Percentiles rank a stretch among this genome's conserved stretches.
phyloP scores from a whole-genome alignment of 2,113 vertebrate genomes.

The Anas platyrhynchos region DNA sequence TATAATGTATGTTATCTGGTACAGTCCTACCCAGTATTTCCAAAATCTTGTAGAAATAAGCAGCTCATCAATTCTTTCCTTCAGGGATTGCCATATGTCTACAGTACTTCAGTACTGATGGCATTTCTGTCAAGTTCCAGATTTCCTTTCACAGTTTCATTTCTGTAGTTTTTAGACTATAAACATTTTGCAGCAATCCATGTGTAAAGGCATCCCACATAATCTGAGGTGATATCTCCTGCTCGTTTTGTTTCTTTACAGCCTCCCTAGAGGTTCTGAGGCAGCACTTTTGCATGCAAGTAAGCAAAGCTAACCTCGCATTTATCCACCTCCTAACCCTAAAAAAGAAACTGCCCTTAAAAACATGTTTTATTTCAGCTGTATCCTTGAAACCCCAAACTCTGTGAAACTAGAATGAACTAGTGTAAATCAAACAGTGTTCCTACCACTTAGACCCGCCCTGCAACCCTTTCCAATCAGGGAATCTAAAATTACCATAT shows the following conservation, averaged over 20 bases:
- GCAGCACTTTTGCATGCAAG: neutral
- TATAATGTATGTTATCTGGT: neutral
- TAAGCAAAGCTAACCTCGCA: neutral
- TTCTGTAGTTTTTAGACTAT: constrained; percentile 12
- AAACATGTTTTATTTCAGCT: neutral
- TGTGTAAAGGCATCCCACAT: neutral
- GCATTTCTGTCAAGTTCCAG: neutral
- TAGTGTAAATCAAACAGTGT: constrained; percentile 58
- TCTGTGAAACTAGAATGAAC: constrained; percentile 29
- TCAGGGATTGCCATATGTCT: neutral
- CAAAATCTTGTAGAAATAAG: neutral
- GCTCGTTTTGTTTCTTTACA: neutral
- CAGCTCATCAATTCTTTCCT: neutral
- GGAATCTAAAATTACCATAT: constrained; percentile 83
- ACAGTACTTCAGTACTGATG: neutral
- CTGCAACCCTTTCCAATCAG: constrained; percentile 75
- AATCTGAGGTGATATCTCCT: neutral
- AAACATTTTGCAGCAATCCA: neutral
- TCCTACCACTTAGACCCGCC: constrained; percentile 56
- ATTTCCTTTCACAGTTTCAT: neutral
- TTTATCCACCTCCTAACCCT: neutral
- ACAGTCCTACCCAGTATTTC: neutral
- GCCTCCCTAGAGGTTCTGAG: neutral
- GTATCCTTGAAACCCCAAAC: constrained; percentile 3
- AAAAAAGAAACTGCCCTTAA: constrained; percentile 25